phyloP scores from a whole-genome alignment of 23 tunicate species.

The Trididemnum clinides region DNA sequence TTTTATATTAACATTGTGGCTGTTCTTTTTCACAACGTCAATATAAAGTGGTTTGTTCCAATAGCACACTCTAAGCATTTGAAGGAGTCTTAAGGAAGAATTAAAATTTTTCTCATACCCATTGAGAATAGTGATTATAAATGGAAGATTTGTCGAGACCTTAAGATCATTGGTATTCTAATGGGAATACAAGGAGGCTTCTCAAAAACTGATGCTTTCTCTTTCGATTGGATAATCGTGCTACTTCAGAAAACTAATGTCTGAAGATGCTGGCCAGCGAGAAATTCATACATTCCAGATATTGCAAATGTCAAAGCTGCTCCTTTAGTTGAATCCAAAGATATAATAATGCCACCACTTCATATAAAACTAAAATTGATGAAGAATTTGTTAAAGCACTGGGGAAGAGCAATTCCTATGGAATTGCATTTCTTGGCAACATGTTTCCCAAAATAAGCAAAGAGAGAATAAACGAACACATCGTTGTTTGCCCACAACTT shows the following conservation, averaged over 20 bases:
- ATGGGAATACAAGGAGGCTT: background rate
- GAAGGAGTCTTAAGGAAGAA: too few species aligned
- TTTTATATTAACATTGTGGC: background rate
- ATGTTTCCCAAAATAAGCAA: conserved; percentile 5
- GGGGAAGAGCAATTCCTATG: background rate
- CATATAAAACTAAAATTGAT: background rate
- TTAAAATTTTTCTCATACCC: too few species aligned
- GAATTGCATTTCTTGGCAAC: background rate
- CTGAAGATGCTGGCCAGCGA: background rate
- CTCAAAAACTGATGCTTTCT: background rate
- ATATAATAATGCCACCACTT: background rate
- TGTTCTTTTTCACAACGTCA: background rate
- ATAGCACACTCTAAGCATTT: background rate
- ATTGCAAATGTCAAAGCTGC: background rate
- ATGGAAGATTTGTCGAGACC: too few species aligned
- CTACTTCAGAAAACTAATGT: background rate
- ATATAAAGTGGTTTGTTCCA: background rate
- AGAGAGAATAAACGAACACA: background rate
- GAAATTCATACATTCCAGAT: conserved; percentile 4
- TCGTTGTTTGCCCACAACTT: conserved; percentile 1
- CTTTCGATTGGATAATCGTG: too few species aligned
- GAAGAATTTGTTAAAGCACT: background rate
- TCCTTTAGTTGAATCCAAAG: background rate
- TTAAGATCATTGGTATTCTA: background rate
- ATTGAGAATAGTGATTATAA: too few species aligned